Percentiles rank a stretch among this genome's conserved stretches.
Evolutionary conservation across 2,797 vertebrate species (phyloP).

Genomic region (Amphiprion clarkii): DNA sequence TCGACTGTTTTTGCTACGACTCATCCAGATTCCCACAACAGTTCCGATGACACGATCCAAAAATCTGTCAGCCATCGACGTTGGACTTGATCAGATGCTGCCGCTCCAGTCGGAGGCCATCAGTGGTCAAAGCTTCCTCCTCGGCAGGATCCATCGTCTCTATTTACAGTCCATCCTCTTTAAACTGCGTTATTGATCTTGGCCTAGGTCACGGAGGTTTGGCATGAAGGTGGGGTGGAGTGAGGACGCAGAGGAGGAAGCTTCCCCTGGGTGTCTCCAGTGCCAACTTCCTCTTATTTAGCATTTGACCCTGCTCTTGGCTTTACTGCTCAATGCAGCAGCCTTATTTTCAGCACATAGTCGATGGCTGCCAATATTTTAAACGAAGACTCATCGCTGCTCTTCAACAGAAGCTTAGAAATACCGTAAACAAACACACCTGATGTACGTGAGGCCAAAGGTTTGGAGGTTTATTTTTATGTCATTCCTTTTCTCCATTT

Average conservation of each 20-base stretch:
- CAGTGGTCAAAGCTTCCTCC: constrained; percentile 69
- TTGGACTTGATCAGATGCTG: constrained; percentile 74
- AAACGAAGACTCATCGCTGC: constrained; percentile 53
- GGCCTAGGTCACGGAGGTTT: constrained; percentile 75
- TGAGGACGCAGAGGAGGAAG: constrained; percentile 55
- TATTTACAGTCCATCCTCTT: constrained; percentile 82
- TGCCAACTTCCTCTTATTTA: constrained; percentile 72
- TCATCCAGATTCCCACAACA: constrained; percentile 18
- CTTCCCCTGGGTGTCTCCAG: constrained; percentile 60
- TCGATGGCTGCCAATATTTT: constrained; percentile 76
- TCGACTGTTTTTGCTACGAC: too few species aligned
- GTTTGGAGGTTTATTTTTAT: constrained; percentile 19
- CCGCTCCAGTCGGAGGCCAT: constrained; percentile 66
- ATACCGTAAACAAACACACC: constrained; percentile 48
- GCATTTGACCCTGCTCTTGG: constrained; percentile 80
- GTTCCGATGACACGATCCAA: constrained; percentile 43
- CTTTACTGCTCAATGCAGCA: constrained; percentile 69
- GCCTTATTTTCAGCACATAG: constrained; percentile 63
- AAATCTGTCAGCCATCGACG: constrained; percentile 53
- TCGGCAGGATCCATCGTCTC: constrained; percentile 74
- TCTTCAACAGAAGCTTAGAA: constrained; percentile 60
- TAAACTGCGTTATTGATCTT: constrained; percentile 79
- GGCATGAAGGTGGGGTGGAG: constrained; percentile 60
- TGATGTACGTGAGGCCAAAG: constrained; percentile 49
- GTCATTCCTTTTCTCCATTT: constrained; percentile 1